Evolutionary conservation across 2,888 invertebrate species (phyloP).

Genomic region (Scelioninae gen. 1): DNA sequence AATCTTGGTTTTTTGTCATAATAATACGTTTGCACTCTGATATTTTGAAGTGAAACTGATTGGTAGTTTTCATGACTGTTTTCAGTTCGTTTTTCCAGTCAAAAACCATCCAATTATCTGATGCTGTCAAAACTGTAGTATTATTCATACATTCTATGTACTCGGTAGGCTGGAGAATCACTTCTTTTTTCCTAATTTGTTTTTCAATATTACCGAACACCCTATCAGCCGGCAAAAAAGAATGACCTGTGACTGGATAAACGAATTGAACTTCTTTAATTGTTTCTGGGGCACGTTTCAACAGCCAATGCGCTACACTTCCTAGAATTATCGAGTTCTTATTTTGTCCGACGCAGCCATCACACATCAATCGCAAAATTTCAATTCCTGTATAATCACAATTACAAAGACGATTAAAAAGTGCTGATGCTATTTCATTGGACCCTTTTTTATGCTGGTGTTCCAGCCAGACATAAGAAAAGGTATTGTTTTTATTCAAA

Average conservation of each 20-base stretch:
- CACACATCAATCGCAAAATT: not conserved
- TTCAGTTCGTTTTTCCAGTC: too few relatives aligned
- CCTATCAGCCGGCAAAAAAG: not conserved
- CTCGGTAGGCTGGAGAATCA: not conserved
- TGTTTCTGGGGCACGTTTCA: not conserved
- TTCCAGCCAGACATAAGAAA: slow-evolving; percentile 4
- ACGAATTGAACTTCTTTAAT: too few relatives aligned
- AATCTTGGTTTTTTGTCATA: too few relatives aligned
- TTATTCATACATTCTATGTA: not conserved
- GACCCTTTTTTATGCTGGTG: slow-evolving; percentile 3
- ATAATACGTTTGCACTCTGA: too few relatives aligned
- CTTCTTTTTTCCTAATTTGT: not conserved
- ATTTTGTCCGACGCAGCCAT: not conserved
- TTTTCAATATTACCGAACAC: not conserved
- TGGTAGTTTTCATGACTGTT: too few relatives aligned
- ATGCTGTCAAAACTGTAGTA: too few relatives aligned
- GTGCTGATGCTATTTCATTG: slow-evolving; percentile 6
- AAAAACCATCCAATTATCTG: too few relatives aligned
- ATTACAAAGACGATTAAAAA: not conserved
- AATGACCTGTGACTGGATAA: not conserved
- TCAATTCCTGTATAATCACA: not conserved
- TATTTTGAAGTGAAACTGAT: too few relatives aligned
- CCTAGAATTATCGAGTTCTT: not conserved
- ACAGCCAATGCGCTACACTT: not conserved
- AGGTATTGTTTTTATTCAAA: not conserved